Percentiles rank a stretch among this genome's conserved stretches.
phyloP scores from a whole-genome alignment of 1,140 invertebrate genomes.

The Neodiprion fabricii region DNA sequence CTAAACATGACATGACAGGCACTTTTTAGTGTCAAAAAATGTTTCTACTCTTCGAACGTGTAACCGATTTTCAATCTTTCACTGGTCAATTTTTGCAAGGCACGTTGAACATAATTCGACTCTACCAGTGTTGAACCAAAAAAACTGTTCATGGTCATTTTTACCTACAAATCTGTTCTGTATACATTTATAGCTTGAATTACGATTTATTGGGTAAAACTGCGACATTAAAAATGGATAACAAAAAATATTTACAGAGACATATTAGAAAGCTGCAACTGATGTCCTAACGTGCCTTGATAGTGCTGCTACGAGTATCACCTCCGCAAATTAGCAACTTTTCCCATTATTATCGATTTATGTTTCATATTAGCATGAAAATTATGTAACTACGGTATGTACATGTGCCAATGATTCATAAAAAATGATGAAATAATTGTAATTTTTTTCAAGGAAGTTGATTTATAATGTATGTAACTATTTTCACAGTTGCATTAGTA shows the following conservation, averaged over 20 bases:
- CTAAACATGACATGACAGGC: conserved; percentile 59
- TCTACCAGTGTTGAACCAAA: too few species aligned
- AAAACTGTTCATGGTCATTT: too few species aligned
- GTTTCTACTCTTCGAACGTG: conserved; percentile 40
- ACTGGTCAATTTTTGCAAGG: neutral
- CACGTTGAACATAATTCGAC: neutral
- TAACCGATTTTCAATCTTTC: neutral
- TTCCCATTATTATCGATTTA: neutral
- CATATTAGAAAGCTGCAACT: neutral
- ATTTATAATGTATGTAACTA: neutral
- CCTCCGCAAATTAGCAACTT: neutral
- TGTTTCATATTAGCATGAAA: neutral
- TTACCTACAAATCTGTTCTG: too few species aligned
- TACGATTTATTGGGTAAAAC: too few species aligned
- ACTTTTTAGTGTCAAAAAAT: conserved; percentile 60
- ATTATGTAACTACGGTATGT: neutral
- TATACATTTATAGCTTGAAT: too few species aligned
- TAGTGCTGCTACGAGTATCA: neutral
- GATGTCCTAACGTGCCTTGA: neutral
- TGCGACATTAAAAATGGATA: neutral
- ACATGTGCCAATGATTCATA: neutral
- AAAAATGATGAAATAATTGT: neutral
- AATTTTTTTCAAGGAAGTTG: neutral
- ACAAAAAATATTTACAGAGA: neutral
- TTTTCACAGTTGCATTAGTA: neutral